Base-by-base conservation (phyloP, 2,888 invertebrate species). In the Drosophila neonasuta region DNA sequence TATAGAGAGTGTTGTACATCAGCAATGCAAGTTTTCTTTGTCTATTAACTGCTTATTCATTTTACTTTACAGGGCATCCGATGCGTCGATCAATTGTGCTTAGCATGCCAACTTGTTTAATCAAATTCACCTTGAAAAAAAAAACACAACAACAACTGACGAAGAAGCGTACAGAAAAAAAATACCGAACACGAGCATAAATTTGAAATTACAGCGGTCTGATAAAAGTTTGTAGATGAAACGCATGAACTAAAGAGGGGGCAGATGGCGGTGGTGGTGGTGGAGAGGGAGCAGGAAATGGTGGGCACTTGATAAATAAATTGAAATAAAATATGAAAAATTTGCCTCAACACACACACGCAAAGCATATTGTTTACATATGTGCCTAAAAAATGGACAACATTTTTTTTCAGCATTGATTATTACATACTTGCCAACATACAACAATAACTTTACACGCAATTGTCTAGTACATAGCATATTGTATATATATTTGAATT, bases 111-210 rank as follows among this genome's bases (percentile, higher is more conserved):
- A 48, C 57, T 51, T 55, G 13, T 71, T 78, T 64, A 72, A 81
- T 72, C 68, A 64, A 77, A 88, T 68, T 88, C 74, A 82, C 88
- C 88, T 86, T 88, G 88, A 76, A 77, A 67, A 63, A 56, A 60
- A 46, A 44, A 60, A 61, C 59, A 56, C 48, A 66, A 60, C 36
- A 42, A 45, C 34, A 48, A 45, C 51, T 39, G 36, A 68, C 42
- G 49, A 50, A 61, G 46, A 66, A 61, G 51, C 49, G 51, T 59
- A 32, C 32, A 20, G 17, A 32, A 69, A 58, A 66, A 50, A 36
- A 36, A 54, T 52, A 42, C 45, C 52, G 42, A 57, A 61, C 50
- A 46, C 50, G 60, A 67, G 51, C 63, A 76, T 76, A 56, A 57
- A 71, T 59, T 70, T 68, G n/a, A 79, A 86, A 73, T 81, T 73